Percentiles rank a stretch among this genome's conserved stretches.
Evolutionary conservation across 2,888 invertebrate species (phyloP).

Genomic region (Cotesia congregata): DNA sequence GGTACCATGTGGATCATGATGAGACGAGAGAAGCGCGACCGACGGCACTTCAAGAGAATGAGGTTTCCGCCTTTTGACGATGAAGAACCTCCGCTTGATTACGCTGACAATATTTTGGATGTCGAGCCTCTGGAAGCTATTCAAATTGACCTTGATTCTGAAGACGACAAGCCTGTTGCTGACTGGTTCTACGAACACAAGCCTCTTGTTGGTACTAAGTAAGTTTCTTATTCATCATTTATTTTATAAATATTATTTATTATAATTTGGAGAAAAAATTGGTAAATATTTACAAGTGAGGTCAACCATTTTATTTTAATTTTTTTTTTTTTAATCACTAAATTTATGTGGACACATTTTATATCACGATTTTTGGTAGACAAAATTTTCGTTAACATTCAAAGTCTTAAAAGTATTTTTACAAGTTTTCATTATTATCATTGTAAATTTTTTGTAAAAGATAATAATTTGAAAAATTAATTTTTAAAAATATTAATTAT

Average conservation of each 20-base stretch:
- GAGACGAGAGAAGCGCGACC: conserved; percentile 98
- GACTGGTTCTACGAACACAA: conserved; percentile 99
- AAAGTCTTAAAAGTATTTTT: too few relatives aligned
- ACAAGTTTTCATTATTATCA: too few relatives aligned
- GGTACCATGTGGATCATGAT: conserved; percentile 99
- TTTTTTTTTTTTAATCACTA: conserved; percentile 8
- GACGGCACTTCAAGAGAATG: conserved; percentile 99
- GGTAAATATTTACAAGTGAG: too few relatives aligned
- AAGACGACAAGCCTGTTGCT: conserved; percentile 92
- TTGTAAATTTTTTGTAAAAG: too few relatives aligned
- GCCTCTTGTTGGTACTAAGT: conserved; percentile 92
- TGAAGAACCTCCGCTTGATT: conserved; percentile 99
- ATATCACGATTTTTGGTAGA: too few relatives aligned
- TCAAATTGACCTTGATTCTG: conserved; percentile 96
- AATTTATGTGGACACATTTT: too few relatives aligned
- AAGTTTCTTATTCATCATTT: conserved; percentile 56
- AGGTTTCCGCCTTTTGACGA: conserved; percentile 99
- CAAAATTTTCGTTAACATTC: too few relatives aligned
- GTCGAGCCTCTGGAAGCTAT: conserved; percentile 99
- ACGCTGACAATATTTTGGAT: conserved; percentile 98
- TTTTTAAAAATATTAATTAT: too few relatives aligned
- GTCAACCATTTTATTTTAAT: neutral
- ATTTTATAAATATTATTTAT: too few relatives aligned
- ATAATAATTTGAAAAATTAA: too few relatives aligned
- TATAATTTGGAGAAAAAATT: too few relatives aligned